Conservation (phyloP, 2,888 invertebrate species). For the Portevinia maculata region DNA sequence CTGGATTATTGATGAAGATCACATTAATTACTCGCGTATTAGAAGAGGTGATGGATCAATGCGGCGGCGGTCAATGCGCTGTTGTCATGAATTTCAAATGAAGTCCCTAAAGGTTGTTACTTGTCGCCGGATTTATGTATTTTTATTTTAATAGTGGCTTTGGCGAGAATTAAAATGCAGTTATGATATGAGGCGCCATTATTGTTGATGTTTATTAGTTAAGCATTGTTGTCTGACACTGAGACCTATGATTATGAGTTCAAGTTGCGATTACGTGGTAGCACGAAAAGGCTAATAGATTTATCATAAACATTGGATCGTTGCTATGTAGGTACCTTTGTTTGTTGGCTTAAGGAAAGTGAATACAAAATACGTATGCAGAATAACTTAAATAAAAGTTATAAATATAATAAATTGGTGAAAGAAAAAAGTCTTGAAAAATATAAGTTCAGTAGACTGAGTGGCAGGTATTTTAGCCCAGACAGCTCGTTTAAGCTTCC, state of each 20-base stretch:
- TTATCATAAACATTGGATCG: constrained; percentile 23
- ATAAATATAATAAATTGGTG: too few relatives aligned
- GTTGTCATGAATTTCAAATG: constrained; percentile 61
- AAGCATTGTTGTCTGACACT: constrained; percentile 58
- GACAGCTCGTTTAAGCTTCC: too few relatives aligned
- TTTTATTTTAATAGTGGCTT: constrained; percentile 33
- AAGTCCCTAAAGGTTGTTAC: constrained; percentile 62
- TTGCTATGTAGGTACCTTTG: constrained; percentile 3
- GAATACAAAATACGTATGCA: not conserved
- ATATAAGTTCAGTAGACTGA: too few relatives aligned
- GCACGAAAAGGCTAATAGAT: constrained; percentile 37
- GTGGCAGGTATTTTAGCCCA: too few relatives aligned
- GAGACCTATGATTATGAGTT: constrained; percentile 44
- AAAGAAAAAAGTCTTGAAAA: too few relatives aligned
- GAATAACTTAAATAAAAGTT: not conserved
- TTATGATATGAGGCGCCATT: constrained; percentile 73
- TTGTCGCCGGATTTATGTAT: constrained; percentile 37
- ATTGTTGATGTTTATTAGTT: constrained; percentile 62
- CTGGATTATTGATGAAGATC: constrained; percentile 70
- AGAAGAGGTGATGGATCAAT: constrained; percentile 60
- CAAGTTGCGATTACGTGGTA: constrained; percentile 45
- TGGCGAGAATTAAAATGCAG: constrained; percentile 57
- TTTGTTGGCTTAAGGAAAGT: not conserved
- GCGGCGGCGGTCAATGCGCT: constrained; percentile 42
- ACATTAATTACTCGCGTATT: constrained; percentile 73